Conservation (phyloP, 2,113 vertebrate species). For the Dasyurus viverrinus region DNA sequence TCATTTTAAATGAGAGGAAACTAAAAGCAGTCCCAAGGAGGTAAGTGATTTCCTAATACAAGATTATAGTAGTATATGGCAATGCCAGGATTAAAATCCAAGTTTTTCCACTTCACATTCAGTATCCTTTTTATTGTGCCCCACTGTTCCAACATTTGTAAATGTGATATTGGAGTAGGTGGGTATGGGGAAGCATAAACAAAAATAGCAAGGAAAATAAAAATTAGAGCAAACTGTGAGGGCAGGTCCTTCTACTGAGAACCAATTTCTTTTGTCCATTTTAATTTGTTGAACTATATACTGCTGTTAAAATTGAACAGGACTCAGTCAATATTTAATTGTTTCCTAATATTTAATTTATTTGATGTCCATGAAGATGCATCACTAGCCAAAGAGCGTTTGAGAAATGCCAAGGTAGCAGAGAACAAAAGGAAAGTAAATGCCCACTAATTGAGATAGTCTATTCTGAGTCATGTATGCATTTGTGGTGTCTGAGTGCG, state of each 20-base stretch:
- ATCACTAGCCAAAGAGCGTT: not conserved
- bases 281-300: constrained; percentile 32
- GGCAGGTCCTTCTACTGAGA: not conserved
- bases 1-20: not conserved
- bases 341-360: constrained; percentile 39
- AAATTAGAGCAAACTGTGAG: not conserved
- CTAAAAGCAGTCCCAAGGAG: not conserved
- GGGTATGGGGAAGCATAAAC: not conserved
- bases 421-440: not conserved
- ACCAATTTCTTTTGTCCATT: constrained; percentile 10
- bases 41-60: not conserved
- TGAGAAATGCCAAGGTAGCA: not conserved
- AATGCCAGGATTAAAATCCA: not conserved
- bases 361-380: not conserved
- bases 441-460: not conserved
- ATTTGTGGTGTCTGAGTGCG: not conserved
- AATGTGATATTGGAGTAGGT: not conserved
- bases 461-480: not conserved
- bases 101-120: not conserved
- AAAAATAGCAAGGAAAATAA: not conserved
- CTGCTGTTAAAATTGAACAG: constrained; percentile 17
- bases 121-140: not conserved
- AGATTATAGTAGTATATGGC: not conserved
- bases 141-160: not conserved
- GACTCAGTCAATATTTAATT: constrained; percentile 38